Percentiles rank a stretch among this genome's conserved stretches.
Evolutionary conservation across 2,888 invertebrate species (phyloP).

Genomic region (Cheilosia vulpina): DNA sequence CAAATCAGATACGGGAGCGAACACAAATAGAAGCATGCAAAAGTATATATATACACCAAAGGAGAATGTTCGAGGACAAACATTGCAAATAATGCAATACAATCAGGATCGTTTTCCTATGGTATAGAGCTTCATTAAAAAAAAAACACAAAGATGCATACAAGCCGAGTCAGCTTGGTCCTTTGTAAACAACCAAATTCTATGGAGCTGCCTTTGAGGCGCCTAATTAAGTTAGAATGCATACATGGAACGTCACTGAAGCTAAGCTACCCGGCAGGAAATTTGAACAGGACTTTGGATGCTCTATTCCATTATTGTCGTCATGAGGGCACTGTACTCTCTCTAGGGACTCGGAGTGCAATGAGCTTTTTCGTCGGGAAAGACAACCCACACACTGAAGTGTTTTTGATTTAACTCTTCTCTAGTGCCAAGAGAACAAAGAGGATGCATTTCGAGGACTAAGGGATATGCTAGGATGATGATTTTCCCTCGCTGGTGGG

Average conservation of each 20-base stretch:
- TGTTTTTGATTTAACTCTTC: neutral
- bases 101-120: conserved; percentile 24
- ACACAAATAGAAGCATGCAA: neutral
- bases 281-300: neutral
- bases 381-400: neutral
- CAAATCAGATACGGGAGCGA: neutral
- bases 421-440: neutral
- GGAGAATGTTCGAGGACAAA: neutral
- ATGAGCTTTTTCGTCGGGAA: conserved; percentile 3
- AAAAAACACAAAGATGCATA: conserved; percentile 1
- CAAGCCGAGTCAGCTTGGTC: conserved; percentile 1
- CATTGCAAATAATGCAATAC: conserved; percentile 15
- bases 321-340: neutral
- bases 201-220: neutral
- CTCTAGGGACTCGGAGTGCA: conserved; percentile 6
- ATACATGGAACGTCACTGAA: neutral
- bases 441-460: conserved; percentile 10
- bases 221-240: conserved; percentile 46
- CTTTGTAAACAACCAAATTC: neutral
- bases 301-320: neutral
- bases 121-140: neutral
- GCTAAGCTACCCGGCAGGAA: too few species aligned
- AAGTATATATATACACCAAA: neutral
- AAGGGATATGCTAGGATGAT: conserved; percentile 11
- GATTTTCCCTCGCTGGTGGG: conserved; percentile 11